phyloP scores from a whole-genome alignment of 2,113 vertebrate genomes.

The Corythornis cristatus region DNA sequence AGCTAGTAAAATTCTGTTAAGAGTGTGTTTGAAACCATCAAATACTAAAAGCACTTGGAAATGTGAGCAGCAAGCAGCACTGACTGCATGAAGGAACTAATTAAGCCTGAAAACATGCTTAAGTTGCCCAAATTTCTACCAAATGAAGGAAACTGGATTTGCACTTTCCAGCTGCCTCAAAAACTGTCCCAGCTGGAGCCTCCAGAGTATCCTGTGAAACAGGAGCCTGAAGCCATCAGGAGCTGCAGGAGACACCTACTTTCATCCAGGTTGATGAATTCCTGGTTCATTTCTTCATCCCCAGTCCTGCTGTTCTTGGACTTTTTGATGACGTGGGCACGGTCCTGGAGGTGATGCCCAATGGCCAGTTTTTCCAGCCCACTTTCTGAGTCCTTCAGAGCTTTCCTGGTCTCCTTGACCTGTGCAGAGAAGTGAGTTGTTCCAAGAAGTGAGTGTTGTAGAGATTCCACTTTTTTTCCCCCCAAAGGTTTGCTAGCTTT shows the following conservation, averaged over 20 bases:
- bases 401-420: constrained; percentile 88
- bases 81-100: no score
- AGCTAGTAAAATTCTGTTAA: background rate
- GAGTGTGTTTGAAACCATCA: background rate
- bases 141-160: background rate
- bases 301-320: constrained; percentile 89
- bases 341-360: constrained; percentile 91
- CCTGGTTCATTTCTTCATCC: constrained; percentile 89
- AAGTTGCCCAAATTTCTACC: background rate
- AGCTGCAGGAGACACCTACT: constrained; percentile 69
- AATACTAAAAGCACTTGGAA: background rate
- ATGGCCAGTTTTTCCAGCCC: constrained; percentile 91
- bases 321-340: constrained; percentile 88
- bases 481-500: background rate
- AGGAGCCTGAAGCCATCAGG: background rate
- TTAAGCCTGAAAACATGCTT: background rate
- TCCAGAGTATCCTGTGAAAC: background rate
- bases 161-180: background rate
- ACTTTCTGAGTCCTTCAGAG: constrained; percentile 91
- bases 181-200: background rate
- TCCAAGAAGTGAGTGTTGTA: background rate
- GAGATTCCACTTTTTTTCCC: background rate
- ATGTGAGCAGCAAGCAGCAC: background rate
- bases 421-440: constrained; percentile 32
- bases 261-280: constrained; percentile 95